A percentile compares a stretch with the other conserved stretches of the same genome.
Evolutionary conservation across 2,888 invertebrate species (phyloP).

Genomic region (Apodemia duryi): DNA sequence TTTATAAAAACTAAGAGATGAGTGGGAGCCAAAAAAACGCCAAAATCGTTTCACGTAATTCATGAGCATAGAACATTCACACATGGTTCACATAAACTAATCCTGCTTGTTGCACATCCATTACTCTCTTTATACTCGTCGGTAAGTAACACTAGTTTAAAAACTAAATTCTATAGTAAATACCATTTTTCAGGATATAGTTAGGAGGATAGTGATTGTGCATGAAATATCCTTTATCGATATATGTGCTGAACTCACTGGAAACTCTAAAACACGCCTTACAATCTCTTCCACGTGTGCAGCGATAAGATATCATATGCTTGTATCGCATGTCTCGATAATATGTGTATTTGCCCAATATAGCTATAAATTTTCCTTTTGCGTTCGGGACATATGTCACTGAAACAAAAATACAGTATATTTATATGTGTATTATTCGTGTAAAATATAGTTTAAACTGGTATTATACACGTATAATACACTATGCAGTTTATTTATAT

Average conservation of each 20-base stretch:
- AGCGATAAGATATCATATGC: constrained; percentile 32
- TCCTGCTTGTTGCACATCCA: too few species aligned
- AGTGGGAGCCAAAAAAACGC: too few species aligned
- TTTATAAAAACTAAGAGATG: too few species aligned
- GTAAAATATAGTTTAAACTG: too few species aligned
- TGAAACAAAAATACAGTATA: not conserved
- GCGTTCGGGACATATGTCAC: not conserved
- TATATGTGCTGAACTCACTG: constrained; percentile 14
- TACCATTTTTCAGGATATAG: not conserved
- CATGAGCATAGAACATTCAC: too few species aligned
- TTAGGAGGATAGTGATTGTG: constrained; percentile 2
- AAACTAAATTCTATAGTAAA: not conserved
- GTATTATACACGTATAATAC: too few species aligned
- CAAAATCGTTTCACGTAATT: too few species aligned
- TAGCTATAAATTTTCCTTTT: constrained; percentile 27
- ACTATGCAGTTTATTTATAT: too few species aligned
- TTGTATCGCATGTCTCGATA: constrained; percentile 11
- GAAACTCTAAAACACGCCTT: constrained; percentile 34
- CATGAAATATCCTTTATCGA: not conserved
- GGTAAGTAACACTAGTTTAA: not conserved
- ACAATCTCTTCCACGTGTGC: constrained; percentile 34
- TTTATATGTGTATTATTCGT: too few species aligned
- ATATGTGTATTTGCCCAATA: constrained; percentile 35
- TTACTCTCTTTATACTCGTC: not conserved
- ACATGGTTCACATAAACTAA: too few species aligned